Evolutionary conservation across 2,888 invertebrate genomes (phyloP), one percentile per base, ranked within the genome.

Genomic region (Acholoe squamosa): DNA sequence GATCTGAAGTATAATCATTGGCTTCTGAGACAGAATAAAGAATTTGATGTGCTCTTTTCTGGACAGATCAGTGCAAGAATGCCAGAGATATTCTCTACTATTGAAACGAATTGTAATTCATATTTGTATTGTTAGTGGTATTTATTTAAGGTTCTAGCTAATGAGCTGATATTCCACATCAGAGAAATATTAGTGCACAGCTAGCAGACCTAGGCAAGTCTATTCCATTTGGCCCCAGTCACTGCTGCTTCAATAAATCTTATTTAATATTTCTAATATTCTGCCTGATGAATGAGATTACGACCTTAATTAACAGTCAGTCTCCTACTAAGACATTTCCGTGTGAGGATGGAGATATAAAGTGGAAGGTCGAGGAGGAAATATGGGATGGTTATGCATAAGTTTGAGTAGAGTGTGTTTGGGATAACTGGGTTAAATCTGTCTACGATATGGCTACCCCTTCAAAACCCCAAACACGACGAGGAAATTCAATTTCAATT

Each of bases 401-500:
- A 10, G 5, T 43, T 3, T 43, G 43, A 10, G 43, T 43, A 43
- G 43, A 43, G 43, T 43, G 43, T 43, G 43, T 43, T 10, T 43
- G 43, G 10, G 10, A 10, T 5, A 77, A 14, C 1, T 34, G 34
- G 43, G 22, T 84, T 84, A 33, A 84, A 84, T 84, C 43, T 25
- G 0, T 1, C 43, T 16, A 43, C 51, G n/a, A 84, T 84, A 84
- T 84, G 34, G 84, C 61, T 14, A 43, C 43, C 43, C 43, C 28
- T 16, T 12, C 84, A 84, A 84, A 84, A 84, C 84, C 1, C 43
- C 84, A 84, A 84, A 84, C 25, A 84, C 28, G 7, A 5, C 16
- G 19, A 84, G 84, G 84, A 84, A 84, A 84, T 84, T 84, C 84
- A 84, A 84, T 84, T 84, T 84, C 84, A 43, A 43, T 84, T 34